phyloP scores from a whole-genome alignment of 1,140 invertebrate species.

The Arion vulgaris region DNA sequence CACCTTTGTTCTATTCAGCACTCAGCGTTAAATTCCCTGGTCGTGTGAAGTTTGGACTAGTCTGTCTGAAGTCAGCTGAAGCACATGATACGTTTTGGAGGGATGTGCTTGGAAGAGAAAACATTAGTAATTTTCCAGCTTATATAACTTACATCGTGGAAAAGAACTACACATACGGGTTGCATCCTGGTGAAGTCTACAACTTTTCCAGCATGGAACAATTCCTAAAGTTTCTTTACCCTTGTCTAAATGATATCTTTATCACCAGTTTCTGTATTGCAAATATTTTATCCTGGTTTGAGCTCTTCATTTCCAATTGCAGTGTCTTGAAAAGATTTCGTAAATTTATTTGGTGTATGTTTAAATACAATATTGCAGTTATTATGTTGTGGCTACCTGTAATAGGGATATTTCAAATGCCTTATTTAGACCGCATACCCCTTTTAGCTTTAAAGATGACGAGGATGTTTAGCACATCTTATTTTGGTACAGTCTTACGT shows the following conservation, averaged over 20 bases:
- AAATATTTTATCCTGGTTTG: conserved; percentile 73
- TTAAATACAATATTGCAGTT: conserved; percentile 73
- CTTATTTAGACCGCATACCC: conserved; percentile 61
- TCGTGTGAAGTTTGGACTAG: conserved; percentile 74
- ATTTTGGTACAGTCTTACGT: conserved; percentile 59
- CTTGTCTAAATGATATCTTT: conserved; percentile 76
- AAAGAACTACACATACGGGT: conserved; percentile 71
- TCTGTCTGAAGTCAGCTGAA: conserved; percentile 73
- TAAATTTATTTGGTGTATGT: conserved; percentile 68
- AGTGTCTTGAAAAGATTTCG: conserved; percentile 67
- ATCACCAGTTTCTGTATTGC: conserved; percentile 72
- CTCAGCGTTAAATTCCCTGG: conserved; percentile 76
- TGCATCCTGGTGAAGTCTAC: conserved; percentile 69
- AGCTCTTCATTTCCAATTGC: conserved; percentile 69
- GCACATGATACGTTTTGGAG: conserved; percentile 60
- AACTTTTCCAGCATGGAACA: conserved; percentile 73
- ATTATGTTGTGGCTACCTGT: conserved; percentile 73
- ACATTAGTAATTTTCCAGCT: conserved; percentile 54
- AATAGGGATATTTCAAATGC: conserved; percentile 71
- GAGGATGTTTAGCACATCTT: conserved; percentile 59
- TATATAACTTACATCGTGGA: conserved; percentile 74
- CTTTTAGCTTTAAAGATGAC: conserved; percentile 59
- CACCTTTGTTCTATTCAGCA: conserved; percentile 75
- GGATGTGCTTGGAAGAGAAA: conserved; percentile 2
- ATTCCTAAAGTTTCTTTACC: conserved; percentile 73